phyloP scores from a whole-genome alignment of 2,113 vertebrate genomes.

The Thamnaconus septentrionalis region DNA sequence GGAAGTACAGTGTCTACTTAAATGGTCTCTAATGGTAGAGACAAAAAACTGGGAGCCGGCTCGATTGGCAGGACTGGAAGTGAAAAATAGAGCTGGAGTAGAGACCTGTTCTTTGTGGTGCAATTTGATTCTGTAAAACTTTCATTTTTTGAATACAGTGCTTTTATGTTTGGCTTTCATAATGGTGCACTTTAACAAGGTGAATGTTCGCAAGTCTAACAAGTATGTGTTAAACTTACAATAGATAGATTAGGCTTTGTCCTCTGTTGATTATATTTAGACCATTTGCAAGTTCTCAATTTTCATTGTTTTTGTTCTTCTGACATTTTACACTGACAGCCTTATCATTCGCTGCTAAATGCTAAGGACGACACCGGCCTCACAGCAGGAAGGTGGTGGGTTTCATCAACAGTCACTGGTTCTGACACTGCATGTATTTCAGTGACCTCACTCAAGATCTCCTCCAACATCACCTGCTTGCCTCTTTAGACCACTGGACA shows the following conservation, averaged over 20 bases:
- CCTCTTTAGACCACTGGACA: too few species aligned
- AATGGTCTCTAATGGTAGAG: conserved; percentile 60
- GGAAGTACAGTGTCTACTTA: conserved; percentile 54
- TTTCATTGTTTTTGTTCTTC: too few species aligned
- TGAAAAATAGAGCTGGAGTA: conserved; percentile 1
- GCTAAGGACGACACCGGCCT: too few species aligned
- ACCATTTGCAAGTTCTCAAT: background rate
- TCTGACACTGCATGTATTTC: too few species aligned
- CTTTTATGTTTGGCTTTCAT: background rate
- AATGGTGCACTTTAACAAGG: conserved; percentile 18
- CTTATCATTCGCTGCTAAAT: too few species aligned
- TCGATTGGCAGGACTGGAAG: conserved; percentile 13
- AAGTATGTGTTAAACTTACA: conserved; percentile 15
- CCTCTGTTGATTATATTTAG: conserved; percentile 3
- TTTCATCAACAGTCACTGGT: too few species aligned
- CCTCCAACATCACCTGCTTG: too few species aligned
- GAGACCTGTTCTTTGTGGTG: conserved; percentile 2
- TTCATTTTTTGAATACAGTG: conserved; percentile 41
- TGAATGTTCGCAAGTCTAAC: background rate
- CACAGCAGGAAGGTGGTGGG: too few species aligned
- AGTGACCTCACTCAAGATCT: too few species aligned
- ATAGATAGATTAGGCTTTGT: background rate
- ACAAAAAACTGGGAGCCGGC: conserved; percentile 27
- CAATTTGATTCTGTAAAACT: conserved; percentile 29
- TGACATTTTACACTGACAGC: background rate